phyloP scores from a whole-genome alignment of 2,113 vertebrate genomes.

The Pseudolaguvia tuberculata region DNA sequence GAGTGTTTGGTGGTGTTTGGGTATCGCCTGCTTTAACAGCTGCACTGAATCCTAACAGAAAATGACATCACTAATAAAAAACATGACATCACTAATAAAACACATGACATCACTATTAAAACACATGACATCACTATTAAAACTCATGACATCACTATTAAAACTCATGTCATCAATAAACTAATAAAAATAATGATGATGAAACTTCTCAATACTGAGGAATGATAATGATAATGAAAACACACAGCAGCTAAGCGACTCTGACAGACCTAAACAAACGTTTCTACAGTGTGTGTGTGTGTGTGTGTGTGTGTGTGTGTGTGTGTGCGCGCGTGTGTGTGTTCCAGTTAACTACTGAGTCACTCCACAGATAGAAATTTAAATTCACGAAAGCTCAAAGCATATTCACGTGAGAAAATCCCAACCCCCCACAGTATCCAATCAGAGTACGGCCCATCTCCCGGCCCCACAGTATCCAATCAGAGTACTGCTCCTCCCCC shows the following conservation, averaged over 20 bases:
- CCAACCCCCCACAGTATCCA: background rate
- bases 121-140: too few relatives aligned
- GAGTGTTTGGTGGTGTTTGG: background rate
- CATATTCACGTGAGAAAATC: background rate
- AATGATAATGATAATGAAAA: background rate
- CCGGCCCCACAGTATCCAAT: background rate
- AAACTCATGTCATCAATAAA: too few relatives aligned
- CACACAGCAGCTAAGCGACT: background rate
- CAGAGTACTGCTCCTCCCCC: background rate
- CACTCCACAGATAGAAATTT: slow-evolving; percentile 25
- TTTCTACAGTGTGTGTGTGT: background rate
- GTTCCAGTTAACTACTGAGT: background rate
- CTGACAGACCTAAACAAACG: background rate
- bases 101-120: too few relatives aligned
- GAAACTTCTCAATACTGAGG: background rate
- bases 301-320: slow-evolving; percentile 9
- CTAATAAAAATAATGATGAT: too few relatives aligned
- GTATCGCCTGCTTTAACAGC: too few relatives aligned
- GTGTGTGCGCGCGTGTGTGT: slow-evolving; percentile 4
- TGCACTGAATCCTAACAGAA: background rate
- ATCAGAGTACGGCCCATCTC: background rate
- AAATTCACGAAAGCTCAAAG: slow-evolving; percentile 11
- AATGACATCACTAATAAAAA: slow-evolving; percentile 8
- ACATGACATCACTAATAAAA: too few relatives aligned
- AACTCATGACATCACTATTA: too few relatives aligned